Conservation (phyloP, 2,888 invertebrate genomes). For the Hydropsyche betteni region DNA sequence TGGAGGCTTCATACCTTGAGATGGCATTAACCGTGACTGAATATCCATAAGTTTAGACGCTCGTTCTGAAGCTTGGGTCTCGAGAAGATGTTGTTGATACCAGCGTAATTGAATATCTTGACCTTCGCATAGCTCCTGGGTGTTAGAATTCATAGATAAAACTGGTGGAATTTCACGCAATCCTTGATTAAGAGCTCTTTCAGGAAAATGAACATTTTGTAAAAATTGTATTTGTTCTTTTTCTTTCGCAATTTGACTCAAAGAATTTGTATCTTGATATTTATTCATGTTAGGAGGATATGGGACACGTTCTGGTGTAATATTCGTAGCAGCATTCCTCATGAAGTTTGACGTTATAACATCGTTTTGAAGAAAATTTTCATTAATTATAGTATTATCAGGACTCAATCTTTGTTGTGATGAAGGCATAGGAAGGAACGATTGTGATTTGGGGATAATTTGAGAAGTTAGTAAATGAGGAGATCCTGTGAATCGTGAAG, state of each 20-base stretch:
- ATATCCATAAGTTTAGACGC: slow-evolving; percentile 66
- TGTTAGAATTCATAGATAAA: slow-evolving; percentile 66
- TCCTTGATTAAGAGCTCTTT: slow-evolving; percentile 54
- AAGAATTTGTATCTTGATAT: slow-evolving; percentile 53
- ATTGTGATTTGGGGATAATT: slow-evolving; percentile 49
- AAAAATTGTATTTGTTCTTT: slow-evolving; percentile 67
- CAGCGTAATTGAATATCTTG: slow-evolving; percentile 65
- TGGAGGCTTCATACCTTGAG: slow-evolving; percentile 52
- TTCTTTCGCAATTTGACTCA: slow-evolving; percentile 53
- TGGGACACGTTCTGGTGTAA: slow-evolving; percentile 51
- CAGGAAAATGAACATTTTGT: slow-evolving; percentile 68
- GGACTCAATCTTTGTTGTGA: slow-evolving; percentile 54
- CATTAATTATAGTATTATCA: slow-evolving; percentile 44
- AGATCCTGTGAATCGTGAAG: slow-evolving; percentile 42
- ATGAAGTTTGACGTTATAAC: slow-evolving; percentile 52
- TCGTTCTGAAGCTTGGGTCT: slow-evolving; percentile 64
- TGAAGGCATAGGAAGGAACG: slow-evolving; percentile 59
- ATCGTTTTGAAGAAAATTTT: slow-evolving; percentile 52
- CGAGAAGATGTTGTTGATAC: slow-evolving; percentile 66
- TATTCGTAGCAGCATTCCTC: slow-evolving; percentile 51
- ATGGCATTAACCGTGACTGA: slow-evolving; percentile 53
- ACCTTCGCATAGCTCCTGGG: slow-evolving; percentile 67
- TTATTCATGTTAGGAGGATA: slow-evolving; percentile 49
- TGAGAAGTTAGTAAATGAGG: slow-evolving; percentile 51
- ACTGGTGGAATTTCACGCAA: slow-evolving; percentile 55